Percentiles rank a stretch among this genome's conserved stretches.
Evolutionary conservation across 2,113 vertebrate genomes (phyloP).

Genomic region (Castor canadensis): DNA sequence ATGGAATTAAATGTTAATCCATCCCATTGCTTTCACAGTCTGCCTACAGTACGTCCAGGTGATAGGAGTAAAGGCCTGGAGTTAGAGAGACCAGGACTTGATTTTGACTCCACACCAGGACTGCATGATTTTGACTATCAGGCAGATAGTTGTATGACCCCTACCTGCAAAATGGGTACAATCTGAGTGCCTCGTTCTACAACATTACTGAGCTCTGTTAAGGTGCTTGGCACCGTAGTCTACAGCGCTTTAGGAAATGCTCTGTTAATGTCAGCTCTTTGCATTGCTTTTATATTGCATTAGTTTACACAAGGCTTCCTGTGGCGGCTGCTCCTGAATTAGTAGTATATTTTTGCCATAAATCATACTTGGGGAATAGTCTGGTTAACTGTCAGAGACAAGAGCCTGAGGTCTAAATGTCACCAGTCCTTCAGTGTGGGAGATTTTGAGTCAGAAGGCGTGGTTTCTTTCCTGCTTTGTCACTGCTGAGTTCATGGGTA

Average conservation of each 20-base stretch:
- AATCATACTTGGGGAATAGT: not conserved
- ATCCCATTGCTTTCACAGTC: not conserved
- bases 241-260: not conserved
- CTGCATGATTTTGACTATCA: too few relatives aligned
- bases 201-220: not conserved
- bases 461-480: not conserved
- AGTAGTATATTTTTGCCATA: not conserved
- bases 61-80: too few relatives aligned
- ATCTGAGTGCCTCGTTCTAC: not conserved
- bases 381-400: not conserved
- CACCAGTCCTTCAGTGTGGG: not conserved
- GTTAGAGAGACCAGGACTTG: not conserved
- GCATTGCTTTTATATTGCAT: not conserved
- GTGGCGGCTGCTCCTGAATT: not conserved
- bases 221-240: rapidly evolving
- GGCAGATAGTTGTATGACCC: rapidly evolving
- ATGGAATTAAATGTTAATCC: not conserved
- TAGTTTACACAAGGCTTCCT: not conserved
- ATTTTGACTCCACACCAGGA: too few relatives aligned
- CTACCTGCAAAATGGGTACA: not conserved
- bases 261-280: not conserved
- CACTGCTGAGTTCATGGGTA: not conserved
- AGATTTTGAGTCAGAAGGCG: not conserved
- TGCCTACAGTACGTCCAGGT: not conserved
- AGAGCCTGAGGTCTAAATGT: not conserved